Evolutionary conservation across 2,797 vertebrate genomes (phyloP), one percentile per base, ranked within the genome.

Genomic region (Lepilemur ruficaudatus): DNA sequence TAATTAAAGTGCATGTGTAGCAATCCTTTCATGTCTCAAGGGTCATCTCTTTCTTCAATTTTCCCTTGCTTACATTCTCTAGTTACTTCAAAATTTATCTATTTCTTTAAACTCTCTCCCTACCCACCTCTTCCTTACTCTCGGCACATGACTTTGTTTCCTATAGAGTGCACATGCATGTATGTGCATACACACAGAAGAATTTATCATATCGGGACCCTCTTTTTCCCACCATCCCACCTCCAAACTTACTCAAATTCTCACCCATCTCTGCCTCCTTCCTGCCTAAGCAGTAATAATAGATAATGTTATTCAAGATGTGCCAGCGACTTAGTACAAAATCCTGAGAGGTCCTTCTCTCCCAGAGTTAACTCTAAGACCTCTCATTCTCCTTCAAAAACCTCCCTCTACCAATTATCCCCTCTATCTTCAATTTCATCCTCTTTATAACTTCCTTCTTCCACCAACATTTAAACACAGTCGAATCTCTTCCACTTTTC

Each of bases 11-110:
- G 23, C 41, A 83, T 69, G 28, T 69, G 22, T 8, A 95, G n/a
- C 28, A 95, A 72, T 75, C 32, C 78, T 95, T 81, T 52, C 28
- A 73, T 48, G 50, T 95, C 85, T 94, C 86, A 52, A 20, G 83
- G 65, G 41, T 94, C 38, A 73, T 13, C 63, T 95, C 69, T 92
- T 97, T 72, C 67, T 91, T 92, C 50, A 92, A 72, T 57, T 94
- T 17, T 83, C 38, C 59, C 35, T 46, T 48, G 41, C 69, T 92
- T 76, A 69, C 22, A 38, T 52, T 70, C 8, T 17, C 32, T 84
- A 76, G 18, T 20, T 90, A 80, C 75, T 93, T 92, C 65, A 92
- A 96, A 94, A 94, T 23, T 70, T 80, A 96, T 4, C 35, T 57
- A 55, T 25, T 41, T 93, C 57, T 83, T 95, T 85, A 92, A 95